Evolutionary conservation across 2,113 vertebrate species (phyloP).

Genomic region (Anolis sagrei): DNA sequence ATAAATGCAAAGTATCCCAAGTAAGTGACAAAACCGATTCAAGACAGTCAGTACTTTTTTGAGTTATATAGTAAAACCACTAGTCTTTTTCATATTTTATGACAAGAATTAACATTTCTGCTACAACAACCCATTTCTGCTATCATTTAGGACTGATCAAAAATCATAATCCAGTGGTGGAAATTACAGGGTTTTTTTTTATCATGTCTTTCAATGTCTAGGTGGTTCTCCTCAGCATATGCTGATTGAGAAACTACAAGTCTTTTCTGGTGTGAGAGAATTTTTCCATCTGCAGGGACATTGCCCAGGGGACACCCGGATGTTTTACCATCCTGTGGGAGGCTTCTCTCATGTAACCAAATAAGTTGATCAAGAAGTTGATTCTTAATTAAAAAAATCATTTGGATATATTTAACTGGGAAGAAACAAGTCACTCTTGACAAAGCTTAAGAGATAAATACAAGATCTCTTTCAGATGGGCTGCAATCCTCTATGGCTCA

Average conservation of each 20-base stretch:
- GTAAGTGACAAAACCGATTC: background rate
- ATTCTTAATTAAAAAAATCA: background rate
- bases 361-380: too few relatives aligned
- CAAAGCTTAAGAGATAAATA: background rate
- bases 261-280: too few relatives aligned
- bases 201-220: too few relatives aligned
- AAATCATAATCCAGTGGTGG: background rate
- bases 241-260: too few relatives aligned
- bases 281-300: too few relatives aligned
- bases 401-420: background rate
- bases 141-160: background rate
- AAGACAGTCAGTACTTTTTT: background rate
- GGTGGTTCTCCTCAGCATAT: too few relatives aligned
- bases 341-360: too few relatives aligned
- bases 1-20: background rate
- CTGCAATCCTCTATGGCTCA: too few relatives aligned
- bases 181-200: too few relatives aligned
- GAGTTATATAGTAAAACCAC: background rate
- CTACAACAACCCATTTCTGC: background rate
- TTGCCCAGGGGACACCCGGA: too few relatives aligned
- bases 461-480: background rate
- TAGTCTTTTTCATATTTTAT: background rate
- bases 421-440: background rate
- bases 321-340: too few relatives aligned
- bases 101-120: constrained; percentile 12